Evolutionary conservation across 2,113 vertebrate genomes (phyloP).

Genomic region (Fulica atra): DNA sequence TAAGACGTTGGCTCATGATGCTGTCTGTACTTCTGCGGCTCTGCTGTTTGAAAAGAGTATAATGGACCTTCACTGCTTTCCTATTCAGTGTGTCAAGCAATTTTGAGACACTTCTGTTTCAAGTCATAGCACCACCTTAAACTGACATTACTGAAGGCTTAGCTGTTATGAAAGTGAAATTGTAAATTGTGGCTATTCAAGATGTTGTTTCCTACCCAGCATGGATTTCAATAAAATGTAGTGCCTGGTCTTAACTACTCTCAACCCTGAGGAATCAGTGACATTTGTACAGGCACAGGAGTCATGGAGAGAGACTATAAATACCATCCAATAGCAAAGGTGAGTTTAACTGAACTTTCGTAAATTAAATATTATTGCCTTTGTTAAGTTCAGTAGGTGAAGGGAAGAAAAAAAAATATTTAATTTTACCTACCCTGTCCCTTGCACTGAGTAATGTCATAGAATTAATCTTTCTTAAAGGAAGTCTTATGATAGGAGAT

Average conservation of each 20-base stretch:
- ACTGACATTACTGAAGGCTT: not conserved
- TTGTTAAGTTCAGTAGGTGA: slow-evolving; percentile 32
- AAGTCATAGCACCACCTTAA: not conserved
- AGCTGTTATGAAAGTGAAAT: not conserved
- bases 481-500: not conserved
- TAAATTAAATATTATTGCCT: slow-evolving; percentile 40
- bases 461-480: not conserved
- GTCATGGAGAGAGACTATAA: not conserved
- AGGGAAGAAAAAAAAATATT: slow-evolving; percentile 13
- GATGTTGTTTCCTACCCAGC: not conserved
- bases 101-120: not conserved
- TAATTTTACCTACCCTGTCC: not conserved
- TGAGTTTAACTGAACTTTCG: slow-evolving; percentile 29
- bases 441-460: not conserved
- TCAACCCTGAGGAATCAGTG: not conserved
- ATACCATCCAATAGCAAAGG: slow-evolving; percentile 18
- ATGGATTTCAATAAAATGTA: not conserved
- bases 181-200: not conserved
- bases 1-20: not conserved
- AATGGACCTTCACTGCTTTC: accelerated
- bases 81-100: not conserved
- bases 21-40: not conserved
- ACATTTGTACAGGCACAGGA: not conserved
- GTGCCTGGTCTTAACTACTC: not conserved
- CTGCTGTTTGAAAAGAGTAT: not conserved